Evolutionary conservation across 2,888 invertebrate species (phyloP), one percentile per base, ranked within the genome.

Genomic region (Ypsolopha sequella): DNA sequence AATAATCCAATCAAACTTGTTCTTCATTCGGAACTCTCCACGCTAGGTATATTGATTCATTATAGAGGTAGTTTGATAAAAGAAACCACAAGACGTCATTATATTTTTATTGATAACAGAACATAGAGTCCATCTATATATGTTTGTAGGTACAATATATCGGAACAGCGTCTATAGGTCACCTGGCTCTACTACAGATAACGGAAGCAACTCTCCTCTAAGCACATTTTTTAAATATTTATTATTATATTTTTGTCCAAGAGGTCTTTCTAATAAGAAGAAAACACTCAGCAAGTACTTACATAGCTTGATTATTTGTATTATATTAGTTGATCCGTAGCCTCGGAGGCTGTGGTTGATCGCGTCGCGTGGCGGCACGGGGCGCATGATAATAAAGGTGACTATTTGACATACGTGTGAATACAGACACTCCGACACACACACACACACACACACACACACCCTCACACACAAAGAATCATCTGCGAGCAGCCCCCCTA

Each of bases 101-200:
- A 53, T 53, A 51, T 62, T 69, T 81, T 80, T 76, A 80, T 79
- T 79, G 65, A 74, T 73, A 81, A 80, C 80, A 78, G 64, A 79
- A 80, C 76, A 64, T 64, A 69, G 65, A 69, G 68, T 65, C 61
- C 67, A 64, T 57, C 64, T 60, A 63, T 58, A 60, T 39, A 34
- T 39, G 24, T 10, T 39, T 33, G 7, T 51, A 51, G 48, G 36
- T 48, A 48, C 48, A 48, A 36, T 43, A 43, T 34, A 50, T 41
- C 41, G 48, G 48, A 51, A 51, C 47, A 51, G 51, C 47, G 39
- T 34, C 34, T 47, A 41, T 38, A 41, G 41, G 41, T 41, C 41
- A 2, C 6, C 11, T 11, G n/a, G 41, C 41, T 38, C n/a, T 38
- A 38, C 38, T 38, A 38, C n/a, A 43, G n/a, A 43, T 43, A 44